Evolutionary conservation across 2,113 vertebrate species (phyloP).

Genomic region (Apus apus): DNA sequence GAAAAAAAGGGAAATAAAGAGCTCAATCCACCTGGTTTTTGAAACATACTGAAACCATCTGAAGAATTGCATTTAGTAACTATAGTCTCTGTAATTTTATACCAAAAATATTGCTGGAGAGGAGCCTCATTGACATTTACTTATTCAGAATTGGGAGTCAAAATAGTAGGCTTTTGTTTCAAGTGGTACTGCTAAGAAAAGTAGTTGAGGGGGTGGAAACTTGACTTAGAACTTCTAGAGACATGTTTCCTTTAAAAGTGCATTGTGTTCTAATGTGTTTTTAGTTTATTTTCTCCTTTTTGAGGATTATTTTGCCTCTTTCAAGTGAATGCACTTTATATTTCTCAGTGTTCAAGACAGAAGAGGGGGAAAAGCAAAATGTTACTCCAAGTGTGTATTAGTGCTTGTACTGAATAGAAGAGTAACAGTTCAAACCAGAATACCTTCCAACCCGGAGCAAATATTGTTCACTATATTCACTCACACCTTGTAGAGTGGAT

Average conservation of each 20-base stretch:
- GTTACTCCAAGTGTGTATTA: background rate
- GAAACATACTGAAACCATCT: background rate
- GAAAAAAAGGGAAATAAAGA: rapidly evolving
- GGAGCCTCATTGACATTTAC: conserved; percentile 52
- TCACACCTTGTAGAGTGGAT: background rate
- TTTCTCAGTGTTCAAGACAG: background rate
- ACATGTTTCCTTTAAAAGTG: background rate
- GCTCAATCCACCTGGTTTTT: conserved; percentile 29
- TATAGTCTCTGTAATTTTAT: background rate
- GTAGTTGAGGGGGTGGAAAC: conserved; percentile 36
- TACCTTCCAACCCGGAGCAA: background rate
- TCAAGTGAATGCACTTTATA: background rate
- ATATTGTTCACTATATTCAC: background rate
- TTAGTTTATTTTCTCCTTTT: background rate
- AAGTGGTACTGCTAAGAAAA: conserved; percentile 48
- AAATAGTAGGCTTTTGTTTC: conserved; percentile 40
- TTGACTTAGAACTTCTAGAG: conserved; percentile 29
- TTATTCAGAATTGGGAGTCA: conserved; percentile 17
- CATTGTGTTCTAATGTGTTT: background rate
- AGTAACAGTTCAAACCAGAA: background rate
- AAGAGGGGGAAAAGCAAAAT: background rate
- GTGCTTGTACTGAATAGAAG: background rate
- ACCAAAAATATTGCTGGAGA: background rate
- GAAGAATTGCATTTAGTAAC: background rate
- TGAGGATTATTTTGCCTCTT: background rate